phyloP scores from a whole-genome alignment of 2,113 vertebrate species.

The Pterocles burchelli region DNA sequence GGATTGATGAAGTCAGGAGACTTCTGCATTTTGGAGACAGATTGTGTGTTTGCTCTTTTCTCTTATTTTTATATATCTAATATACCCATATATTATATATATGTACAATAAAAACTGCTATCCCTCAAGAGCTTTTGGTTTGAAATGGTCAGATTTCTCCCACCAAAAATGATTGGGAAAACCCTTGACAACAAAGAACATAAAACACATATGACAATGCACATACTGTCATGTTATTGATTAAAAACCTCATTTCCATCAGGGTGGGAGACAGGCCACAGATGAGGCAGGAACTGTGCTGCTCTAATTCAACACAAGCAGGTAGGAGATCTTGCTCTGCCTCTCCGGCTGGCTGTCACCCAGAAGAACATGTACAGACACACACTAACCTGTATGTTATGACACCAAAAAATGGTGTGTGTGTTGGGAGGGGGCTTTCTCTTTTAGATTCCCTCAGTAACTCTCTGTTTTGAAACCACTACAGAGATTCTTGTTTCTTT shows the following conservation, averaged over 20 bases:
- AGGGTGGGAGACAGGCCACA: not conserved
- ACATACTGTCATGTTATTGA: not conserved
- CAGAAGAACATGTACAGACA: not conserved
- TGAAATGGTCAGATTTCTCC: not conserved
- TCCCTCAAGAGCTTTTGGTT: not conserved
- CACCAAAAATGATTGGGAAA: not conserved
- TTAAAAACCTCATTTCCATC: not conserved
- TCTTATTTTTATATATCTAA: not conserved
- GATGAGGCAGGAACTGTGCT: not conserved
- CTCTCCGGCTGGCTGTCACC: not conserved
- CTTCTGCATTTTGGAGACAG: not conserved
- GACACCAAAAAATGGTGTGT: not conserved
- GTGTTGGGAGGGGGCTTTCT: not conserved
- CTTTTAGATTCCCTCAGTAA: not conserved
- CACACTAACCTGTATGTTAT: not conserved
- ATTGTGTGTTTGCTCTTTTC: not conserved
- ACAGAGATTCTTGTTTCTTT: not conserved
- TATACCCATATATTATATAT: not conserved
- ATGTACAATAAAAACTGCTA: not conserved
- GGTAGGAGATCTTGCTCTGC: not conserved
- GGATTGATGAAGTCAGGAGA: not conserved
- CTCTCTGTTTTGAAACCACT: not conserved
- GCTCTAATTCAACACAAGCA: not conserved
- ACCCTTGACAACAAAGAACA: not conserved
- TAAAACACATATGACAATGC: not conserved